Evolutionary conservation across 2,888 invertebrate genomes (phyloP).

Genomic region (Erebia epiphron): DNA sequence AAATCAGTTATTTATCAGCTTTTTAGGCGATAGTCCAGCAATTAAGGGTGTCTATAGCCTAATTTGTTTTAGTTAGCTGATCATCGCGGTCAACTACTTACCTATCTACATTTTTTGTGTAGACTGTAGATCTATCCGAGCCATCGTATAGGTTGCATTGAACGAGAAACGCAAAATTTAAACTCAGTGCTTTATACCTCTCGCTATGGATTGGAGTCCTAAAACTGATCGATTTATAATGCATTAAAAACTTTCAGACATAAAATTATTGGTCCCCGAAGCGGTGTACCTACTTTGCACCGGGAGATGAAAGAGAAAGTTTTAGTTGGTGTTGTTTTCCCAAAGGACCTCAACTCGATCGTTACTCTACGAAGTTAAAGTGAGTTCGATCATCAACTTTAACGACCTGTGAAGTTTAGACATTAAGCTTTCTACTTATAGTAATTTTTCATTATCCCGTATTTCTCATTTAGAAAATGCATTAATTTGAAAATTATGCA

Average conservation of each 20-base stretch:
- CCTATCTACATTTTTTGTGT: too few species aligned
- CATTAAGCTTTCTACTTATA: conserved; percentile 58
- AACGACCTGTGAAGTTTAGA: conserved; percentile 60
- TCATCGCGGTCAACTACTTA: too few species aligned
- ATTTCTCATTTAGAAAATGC: background rate
- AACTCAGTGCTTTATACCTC: background rate
- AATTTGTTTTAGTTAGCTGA: too few species aligned
- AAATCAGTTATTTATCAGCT: too few species aligned
- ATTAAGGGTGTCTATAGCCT: too few species aligned
- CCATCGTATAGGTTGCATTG: background rate
- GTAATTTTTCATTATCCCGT: conserved; percentile 39
- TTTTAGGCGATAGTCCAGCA: too few species aligned
- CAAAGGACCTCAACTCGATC: conserved; percentile 56
- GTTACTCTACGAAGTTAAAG: conserved; percentile 54
- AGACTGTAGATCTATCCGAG: too few species aligned
- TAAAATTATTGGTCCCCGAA: conserved; percentile 39
- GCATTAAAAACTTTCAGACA: conserved; percentile 49
- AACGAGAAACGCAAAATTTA: background rate
- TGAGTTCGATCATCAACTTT: conserved; percentile 53
- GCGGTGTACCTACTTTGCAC: conserved; percentile 37
- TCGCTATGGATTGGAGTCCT: background rate
- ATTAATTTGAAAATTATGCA: too few species aligned
- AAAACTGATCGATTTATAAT: conserved; percentile 49
- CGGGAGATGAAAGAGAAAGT: conserved; percentile 42
- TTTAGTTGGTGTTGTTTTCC: conserved; percentile 61